Evolutionary conservation across 2,797 vertebrate genomes (phyloP).

Genomic region (Gila robusta): DNA sequence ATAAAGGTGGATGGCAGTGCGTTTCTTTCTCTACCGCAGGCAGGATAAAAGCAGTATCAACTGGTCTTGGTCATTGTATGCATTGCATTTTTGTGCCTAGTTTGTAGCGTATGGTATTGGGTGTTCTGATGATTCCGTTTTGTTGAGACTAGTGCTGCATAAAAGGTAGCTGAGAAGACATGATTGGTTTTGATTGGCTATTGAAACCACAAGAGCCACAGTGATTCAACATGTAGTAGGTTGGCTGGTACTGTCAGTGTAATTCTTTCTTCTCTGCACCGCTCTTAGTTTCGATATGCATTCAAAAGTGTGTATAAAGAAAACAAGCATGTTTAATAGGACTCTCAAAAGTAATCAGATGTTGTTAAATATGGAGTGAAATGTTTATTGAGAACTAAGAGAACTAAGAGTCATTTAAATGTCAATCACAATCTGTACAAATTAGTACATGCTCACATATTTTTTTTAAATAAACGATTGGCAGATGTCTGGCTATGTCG

Average conservation of each 20-base stretch:
- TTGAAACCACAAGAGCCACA: slow-evolving; percentile 24
- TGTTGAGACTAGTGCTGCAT: neutral
- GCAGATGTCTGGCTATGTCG: no score
- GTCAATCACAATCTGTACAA: neutral
- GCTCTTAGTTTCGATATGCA: neutral
- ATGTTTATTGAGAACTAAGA: neutral
- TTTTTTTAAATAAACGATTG: no score
- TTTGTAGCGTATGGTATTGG: neutral
- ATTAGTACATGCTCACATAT: neutral
- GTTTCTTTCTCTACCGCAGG: neutral
- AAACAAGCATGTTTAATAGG: slow-evolving; percentile 13
- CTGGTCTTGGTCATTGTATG: slow-evolving; percentile 27
- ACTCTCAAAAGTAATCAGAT: slow-evolving; percentile 10
- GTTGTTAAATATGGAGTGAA: neutral
- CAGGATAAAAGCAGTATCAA: slow-evolving; percentile 37
- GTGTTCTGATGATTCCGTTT: slow-evolving; percentile 10
- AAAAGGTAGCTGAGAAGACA: slow-evolving; percentile 21
- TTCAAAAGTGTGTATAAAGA: slow-evolving; percentile 10
- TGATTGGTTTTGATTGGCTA: slow-evolving; percentile 45
- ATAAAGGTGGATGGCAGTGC: slow-evolving; percentile 1
- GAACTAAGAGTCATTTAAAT: neutral
- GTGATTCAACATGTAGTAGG: slow-evolving; percentile 14
- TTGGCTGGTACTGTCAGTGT: slow-evolving; percentile 2
- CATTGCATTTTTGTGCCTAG: slow-evolving; percentile 1
- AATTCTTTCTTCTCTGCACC: slow-evolving; percentile 7